Percentiles rank a stretch among this genome's conserved stretches.
phyloP scores from a whole-genome alignment of 2,888 invertebrate species.

The Microctonus hyperodae region DNA sequence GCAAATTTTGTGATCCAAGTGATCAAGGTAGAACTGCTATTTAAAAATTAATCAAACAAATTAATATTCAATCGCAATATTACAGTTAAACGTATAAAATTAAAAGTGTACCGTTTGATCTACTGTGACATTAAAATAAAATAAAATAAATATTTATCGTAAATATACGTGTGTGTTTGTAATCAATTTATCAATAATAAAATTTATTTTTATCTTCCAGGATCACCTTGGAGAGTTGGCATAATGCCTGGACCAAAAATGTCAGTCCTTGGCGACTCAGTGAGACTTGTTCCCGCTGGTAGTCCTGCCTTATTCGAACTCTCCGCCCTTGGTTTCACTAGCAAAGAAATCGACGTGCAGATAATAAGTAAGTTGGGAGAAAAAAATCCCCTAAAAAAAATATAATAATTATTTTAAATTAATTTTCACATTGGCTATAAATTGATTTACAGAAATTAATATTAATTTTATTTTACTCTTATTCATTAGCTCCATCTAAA shows the following conservation, averaged over 20 bases:
- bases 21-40: conserved; percentile 37
- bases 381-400: no score
- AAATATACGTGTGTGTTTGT: not conserved
- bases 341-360: conserved; percentile 67
- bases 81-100: no score
- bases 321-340: conserved; percentile 71
- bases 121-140: no score
- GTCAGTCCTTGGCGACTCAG: conserved; percentile 86
- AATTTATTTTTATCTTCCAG: conserved; percentile 65
- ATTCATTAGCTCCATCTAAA: conserved; percentile 76
- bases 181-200: not conserved
- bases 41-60: conserved; percentile 3
- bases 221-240: conserved; percentile 94
- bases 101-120: no score
- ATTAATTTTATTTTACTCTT: not conserved
- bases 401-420: not conserved
- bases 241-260: conserved; percentile 81
- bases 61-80: no score
- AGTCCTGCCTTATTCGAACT: conserved; percentile 90
- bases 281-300: conserved; percentile 89
- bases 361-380: conserved; percentile 65
- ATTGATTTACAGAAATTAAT: not conserved
- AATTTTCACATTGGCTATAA: not conserved
- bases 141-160: no score
- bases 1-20: conserved; percentile 29